Conservation (phyloP, 2,888 invertebrate species). For the Drosophila fungiperda region DNA sequence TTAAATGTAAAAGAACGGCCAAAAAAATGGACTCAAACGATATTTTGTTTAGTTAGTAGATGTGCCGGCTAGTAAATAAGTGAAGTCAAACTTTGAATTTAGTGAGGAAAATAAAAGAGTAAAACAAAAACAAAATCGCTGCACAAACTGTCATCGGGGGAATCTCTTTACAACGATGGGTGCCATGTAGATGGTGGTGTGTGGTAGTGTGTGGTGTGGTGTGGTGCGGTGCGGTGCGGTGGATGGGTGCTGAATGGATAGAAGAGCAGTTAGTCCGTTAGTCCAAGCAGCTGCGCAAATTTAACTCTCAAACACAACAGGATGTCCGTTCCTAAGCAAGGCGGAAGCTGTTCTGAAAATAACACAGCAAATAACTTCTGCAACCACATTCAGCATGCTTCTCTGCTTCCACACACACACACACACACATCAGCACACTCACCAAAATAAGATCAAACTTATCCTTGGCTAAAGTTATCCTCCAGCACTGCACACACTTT, state of each 20-base stretch:
- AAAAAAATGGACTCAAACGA: not conserved
- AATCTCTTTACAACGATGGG: conserved; percentile 12
- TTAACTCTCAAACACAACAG: conserved; percentile 77
- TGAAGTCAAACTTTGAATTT: conserved; percentile 32
- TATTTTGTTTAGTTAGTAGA: conserved; percentile 1
- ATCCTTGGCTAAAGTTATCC: conserved; percentile 20
- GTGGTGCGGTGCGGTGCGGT: not conserved
- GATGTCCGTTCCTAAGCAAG: conserved; percentile 71
- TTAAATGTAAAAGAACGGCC: not conserved
- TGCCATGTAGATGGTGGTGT: not conserved
- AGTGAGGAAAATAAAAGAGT: conserved; percentile 6
- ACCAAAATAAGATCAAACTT: conserved; percentile 28
- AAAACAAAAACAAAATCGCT: conserved; percentile 15
- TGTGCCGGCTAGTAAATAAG: conserved; percentile 1
- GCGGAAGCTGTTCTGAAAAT: conserved; percentile 81
- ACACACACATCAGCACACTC: conserved; percentile 18
- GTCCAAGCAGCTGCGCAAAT: conserved; percentile 65
- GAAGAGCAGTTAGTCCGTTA: conserved; percentile 36
- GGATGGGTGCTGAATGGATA: not conserved
- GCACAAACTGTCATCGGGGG: conserved; percentile 26
- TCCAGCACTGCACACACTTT: not conserved
- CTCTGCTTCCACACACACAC: conserved; percentile 23
- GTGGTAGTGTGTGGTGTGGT: not conserved
- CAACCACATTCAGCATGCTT: conserved; percentile 75
- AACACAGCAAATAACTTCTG: conserved; percentile 82